Evolutionary conservation across 2,113 vertebrate species (phyloP).

Genomic region (Noctilio leporinus): DNA sequence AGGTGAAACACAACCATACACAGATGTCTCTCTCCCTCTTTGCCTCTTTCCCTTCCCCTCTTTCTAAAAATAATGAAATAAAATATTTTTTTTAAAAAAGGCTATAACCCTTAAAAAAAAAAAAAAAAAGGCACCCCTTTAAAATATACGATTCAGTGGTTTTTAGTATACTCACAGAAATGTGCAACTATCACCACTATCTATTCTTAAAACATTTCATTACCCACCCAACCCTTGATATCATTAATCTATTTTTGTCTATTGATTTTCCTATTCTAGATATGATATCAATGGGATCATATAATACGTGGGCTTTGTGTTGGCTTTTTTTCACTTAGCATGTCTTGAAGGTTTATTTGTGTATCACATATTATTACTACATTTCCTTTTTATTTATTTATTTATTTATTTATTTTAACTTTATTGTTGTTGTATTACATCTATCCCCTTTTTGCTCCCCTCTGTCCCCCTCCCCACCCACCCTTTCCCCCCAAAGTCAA

Average conservation of each 20-base stretch:
- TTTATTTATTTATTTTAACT: no score
- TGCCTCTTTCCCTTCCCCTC: no score
- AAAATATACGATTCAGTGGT: neutral
- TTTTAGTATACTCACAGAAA: neutral
- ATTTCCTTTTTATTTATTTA: neutral
- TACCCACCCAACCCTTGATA: neutral
- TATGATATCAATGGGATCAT: neutral
- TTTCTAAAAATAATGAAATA: no score
- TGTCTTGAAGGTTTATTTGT: neutral
- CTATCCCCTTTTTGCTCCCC: no score
- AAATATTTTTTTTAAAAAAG: no score
- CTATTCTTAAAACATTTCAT: neutral
- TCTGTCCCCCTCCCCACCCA: no score
- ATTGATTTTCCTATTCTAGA: neutral
- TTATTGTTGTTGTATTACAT: no score
- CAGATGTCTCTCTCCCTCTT: no score
- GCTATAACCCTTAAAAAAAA: no score
- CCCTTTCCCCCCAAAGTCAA: no score
- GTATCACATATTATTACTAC: neutral
- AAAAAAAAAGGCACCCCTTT: neutral
- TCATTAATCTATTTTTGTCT: neutral
- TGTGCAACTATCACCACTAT: neutral
- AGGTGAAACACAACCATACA: no score
- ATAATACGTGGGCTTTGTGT: neutral
- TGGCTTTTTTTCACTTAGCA: neutral